Base-by-base conservation (phyloP, 2,113 vertebrate genomes). In the Scomber japonicus region DNA sequence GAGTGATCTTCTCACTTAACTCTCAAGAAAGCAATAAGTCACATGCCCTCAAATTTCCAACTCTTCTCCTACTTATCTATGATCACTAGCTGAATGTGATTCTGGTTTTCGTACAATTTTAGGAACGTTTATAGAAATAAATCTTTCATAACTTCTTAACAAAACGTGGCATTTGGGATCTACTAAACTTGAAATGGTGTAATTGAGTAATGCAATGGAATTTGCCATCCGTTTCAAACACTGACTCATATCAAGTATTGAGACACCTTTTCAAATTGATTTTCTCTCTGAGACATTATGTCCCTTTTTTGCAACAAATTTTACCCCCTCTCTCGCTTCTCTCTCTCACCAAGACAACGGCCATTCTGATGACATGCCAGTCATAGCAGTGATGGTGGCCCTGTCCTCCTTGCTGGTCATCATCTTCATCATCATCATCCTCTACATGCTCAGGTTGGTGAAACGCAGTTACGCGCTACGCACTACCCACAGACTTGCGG, bases 391-490 rank as follows among this genome's bases (percentile, higher is more conserved):
- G 81, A 98, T 98, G 96, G 97, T 99, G 92, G 98, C 97, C 73
- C 93, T 99, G 64, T 99, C 98, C 61, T 99, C 96, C 82, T 96
- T 99, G 84, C 95, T 99, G 82, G 96, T 99, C 87, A 99, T 99
- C 83, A 96, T 97, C 92, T 99, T 99, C 94, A 98, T 99, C 95
- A 96, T 99, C 94, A 99, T 99, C 86, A 96, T 99, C 91, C 96
- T 99, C 56, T 99, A 99, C 94, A 99, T 99, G 97, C 95, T 99
- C 94, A 97, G 97, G 98, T 98, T 83, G 95, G 97, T 88, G 60
- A 77, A 63, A 56, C 45, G 27, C 13, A 0, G 45, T 51, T 9
- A 12, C 30, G 30, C 60, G n/a, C 40, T 3, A 24, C 35, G 21
- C 45, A 7, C n/a, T 44, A n/a, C 50, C 15, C 10, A 0, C 24